Evolutionary conservation across 2,888 invertebrate species (phyloP).

Genomic region (Drosophila lacicola): DNA sequence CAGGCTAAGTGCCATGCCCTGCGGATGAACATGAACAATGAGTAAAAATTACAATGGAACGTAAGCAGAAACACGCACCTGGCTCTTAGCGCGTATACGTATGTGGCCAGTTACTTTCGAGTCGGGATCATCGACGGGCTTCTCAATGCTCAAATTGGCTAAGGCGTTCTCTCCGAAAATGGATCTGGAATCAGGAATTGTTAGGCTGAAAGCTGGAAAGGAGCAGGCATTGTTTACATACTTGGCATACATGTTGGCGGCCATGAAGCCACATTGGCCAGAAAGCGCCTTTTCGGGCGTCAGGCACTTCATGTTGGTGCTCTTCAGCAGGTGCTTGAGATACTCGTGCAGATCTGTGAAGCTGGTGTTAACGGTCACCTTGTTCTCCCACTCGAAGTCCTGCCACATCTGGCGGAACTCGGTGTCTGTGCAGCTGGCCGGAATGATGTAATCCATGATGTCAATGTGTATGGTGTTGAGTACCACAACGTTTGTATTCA

Average conservation of each 20-base stretch:
- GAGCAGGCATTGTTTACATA: constrained; percentile 49
- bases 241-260: constrained; percentile 98
- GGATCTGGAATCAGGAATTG: constrained; percentile 86
- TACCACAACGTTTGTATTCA: constrained; percentile 94
- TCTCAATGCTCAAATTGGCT: constrained; percentile 99
- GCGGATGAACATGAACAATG: constrained; percentile 62
- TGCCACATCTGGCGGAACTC: constrained; percentile 99
- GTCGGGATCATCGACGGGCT: constrained; percentile 93
- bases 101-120: constrained; percentile 98
- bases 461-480: constrained; percentile 99
- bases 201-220: not conserved
- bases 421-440: constrained; percentile 95
- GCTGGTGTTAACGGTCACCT: constrained; percentile 96
- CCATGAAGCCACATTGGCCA: constrained; percentile 99
- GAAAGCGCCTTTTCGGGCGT: constrained; percentile 98
- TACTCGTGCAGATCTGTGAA: constrained; percentile 97
- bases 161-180: constrained; percentile 99
- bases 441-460: constrained; percentile 99
- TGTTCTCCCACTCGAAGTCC: constrained; percentile 99
- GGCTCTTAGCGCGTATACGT: constrained; percentile 98
- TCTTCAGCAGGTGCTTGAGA: constrained; percentile 94
- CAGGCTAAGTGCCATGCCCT: constrained; percentile 99
- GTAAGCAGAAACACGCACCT: constrained; percentile 87
- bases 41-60: constrained; percentile 1
- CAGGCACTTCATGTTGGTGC: constrained; percentile 99